Base-by-base conservation (phyloP, 1,140 invertebrate genomes). In the Drosophila azteca region DNA sequence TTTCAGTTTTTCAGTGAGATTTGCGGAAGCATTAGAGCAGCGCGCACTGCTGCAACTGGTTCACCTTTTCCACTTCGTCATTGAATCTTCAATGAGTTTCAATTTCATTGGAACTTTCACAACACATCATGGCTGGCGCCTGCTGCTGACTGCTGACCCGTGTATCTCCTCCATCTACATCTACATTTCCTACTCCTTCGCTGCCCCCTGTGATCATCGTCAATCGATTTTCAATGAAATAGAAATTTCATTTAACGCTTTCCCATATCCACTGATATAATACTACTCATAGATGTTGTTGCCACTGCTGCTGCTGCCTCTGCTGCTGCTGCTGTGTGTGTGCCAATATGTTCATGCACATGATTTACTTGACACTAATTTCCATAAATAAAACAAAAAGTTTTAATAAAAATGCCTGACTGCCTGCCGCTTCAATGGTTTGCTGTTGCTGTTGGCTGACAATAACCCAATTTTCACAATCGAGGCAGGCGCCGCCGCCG, bases 311-410 rank as follows among this genome's bases (percentile, higher is more conserved):
- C 17, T 20, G 17, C 57, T 31, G 44, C 43, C 41, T 54, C 6
- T 63, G 44, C 26, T 15, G 53, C 39, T 44, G 9, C n/a, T 20
- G 58, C 20, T 79, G 17, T 20, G 43, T 70, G 44, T 39, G 50
- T 49, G 35, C 26, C 67, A 58, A 71, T 71, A 72, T 62, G 73
- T 55, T 61, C 74, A 82, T 88, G 53, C 76, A 88, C 83, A 88
- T 73, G 83, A 88, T 89, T 88, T 89, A 88, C 83, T 88, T 88
- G 83, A 88, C 84, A 88, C 79, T 89, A 89, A 88, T 88, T 88
- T 88, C 83, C 83, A 88, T 88, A 88, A 89, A 88, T 84, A 88
- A 88, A 79, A 89, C 71, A 81, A 78, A 57, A 70, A 68, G 35
- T 39, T 77, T 85, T 84, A 87, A 87, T 85, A 85, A 78, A 66